These are phyloP conservation scores for Tamandua tetradactyla DNA, from an alignment of 2,797 vertebrate genomes.

Conservation along the genomic window DNA sequence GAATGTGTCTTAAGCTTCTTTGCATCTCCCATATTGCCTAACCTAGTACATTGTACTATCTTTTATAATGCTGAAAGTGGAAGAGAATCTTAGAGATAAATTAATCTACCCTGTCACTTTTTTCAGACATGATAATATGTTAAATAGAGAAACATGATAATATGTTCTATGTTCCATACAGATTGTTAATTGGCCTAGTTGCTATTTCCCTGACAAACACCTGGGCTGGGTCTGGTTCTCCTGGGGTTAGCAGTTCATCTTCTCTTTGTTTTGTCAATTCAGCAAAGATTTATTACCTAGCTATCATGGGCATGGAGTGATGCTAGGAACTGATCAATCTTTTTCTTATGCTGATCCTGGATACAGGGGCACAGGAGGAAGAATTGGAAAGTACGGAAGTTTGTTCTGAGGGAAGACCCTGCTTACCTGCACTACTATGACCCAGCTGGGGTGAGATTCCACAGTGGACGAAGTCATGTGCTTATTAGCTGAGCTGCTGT, in stretches of 20 bases:
- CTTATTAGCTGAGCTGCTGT: not conserved
- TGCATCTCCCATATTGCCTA: not conserved
- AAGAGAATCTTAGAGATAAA: not conserved
- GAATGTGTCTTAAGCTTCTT: not conserved
- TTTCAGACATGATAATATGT: too few relatives aligned
- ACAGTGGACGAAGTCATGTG: not conserved
- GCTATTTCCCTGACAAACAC: not conserved
- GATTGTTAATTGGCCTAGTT: not conserved
- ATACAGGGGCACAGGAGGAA: slow-evolving; percentile 94
- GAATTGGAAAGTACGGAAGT: slow-evolving; percentile 99
- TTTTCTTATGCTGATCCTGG: slow-evolving; percentile 59
- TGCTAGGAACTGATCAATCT: not conserved
- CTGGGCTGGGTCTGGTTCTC: not conserved
- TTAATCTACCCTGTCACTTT: not conserved
- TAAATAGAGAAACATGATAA: too few relatives aligned
- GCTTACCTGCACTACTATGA: slow-evolving; percentile 97
- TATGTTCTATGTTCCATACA: not conserved
- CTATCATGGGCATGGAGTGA: not conserved
- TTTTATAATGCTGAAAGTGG: not conserved
- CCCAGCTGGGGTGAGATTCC: slow-evolving; percentile 91
- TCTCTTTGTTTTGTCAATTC: slow-evolving; percentile 50
- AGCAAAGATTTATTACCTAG: not conserved
- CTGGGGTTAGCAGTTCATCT: not conserved
- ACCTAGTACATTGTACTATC: not conserved
- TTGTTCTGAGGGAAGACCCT: slow-evolving; percentile 94